phyloP scores from a whole-genome alignment of 2,888 invertebrate genomes.

The Agonopterix alstromeriana region DNA sequence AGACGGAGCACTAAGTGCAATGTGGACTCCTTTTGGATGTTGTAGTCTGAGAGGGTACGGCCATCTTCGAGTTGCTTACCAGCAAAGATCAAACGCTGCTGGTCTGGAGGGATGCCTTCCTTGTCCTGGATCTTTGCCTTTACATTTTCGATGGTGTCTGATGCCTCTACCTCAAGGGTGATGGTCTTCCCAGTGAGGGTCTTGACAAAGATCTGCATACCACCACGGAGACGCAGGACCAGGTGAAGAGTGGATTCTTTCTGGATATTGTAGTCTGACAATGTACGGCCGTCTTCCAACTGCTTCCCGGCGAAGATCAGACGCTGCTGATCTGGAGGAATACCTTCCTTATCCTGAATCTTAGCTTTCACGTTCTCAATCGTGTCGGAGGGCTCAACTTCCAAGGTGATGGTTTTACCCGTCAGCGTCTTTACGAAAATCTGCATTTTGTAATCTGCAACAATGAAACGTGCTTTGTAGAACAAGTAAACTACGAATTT shows the following conservation, averaged over 20 bases:
- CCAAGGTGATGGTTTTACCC: constrained; percentile 46
- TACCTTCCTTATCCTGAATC: constrained; percentile 55
- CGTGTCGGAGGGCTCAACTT: constrained; percentile 51
- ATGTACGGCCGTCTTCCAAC: constrained; percentile 49
- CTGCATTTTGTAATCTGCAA: constrained; percentile 48
- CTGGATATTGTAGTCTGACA: constrained; percentile 56
- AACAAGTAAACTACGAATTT: constrained; percentile 34
- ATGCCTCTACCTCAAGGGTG: constrained; percentile 51
- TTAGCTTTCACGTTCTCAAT: constrained; percentile 58
- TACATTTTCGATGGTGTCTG: constrained; percentile 57
- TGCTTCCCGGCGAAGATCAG: constrained; percentile 55
- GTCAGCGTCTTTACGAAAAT: constrained; percentile 49
- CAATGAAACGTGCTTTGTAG: constrained; percentile 25
- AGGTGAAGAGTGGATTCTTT: constrained; percentile 52
- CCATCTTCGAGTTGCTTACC: constrained; percentile 59
- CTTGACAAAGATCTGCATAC: constrained; percentile 60
- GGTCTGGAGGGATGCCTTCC: constrained; percentile 58
- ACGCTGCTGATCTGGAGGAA: constrained; percentile 54
- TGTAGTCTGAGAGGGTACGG: constrained; percentile 53
- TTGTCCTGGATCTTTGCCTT: constrained; percentile 61
- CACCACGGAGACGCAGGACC: constrained; percentile 48
- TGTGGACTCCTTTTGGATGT: constrained; percentile 58
- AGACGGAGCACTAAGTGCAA: constrained; percentile 53
- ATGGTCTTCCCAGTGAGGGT: constrained; percentile 57
- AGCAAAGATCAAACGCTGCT: constrained; percentile 54